phyloP scores from a whole-genome alignment of 92 coral and sea anemone genomes.

The Epizoanthus illoricatus region DNA sequence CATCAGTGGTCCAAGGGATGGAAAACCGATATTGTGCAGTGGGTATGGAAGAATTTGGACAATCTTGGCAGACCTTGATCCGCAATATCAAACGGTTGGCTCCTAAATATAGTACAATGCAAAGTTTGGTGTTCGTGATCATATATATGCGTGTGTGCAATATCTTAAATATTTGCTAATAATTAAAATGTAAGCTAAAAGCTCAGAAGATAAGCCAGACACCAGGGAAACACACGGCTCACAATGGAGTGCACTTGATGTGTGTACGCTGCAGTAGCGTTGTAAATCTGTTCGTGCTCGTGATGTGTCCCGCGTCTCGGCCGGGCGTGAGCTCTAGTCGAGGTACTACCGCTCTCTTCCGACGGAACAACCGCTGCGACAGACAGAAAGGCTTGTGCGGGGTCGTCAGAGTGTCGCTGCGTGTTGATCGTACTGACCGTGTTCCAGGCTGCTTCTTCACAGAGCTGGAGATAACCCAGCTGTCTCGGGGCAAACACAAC shows the following conservation, averaged over 20 bases:
- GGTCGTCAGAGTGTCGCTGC: conserved; percentile 50
- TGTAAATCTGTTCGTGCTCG: conserved; percentile 46
- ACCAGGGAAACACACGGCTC: conserved; percentile 26
- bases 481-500: conserved; percentile 61
- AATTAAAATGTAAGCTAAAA: not conserved
- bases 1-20: too few species aligned
- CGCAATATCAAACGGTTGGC: too few species aligned
- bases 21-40: too few species aligned
- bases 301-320: conserved; percentile 39
- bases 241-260: conserved; percentile 4
- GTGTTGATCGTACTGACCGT: conserved; percentile 61
- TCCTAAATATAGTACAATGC: not conserved
- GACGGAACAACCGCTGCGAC: conserved; percentile 60
- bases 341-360: not conserved
- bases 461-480: conserved; percentile 43
- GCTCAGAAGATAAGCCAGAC: conserved; percentile 12
- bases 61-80: too few species aligned
- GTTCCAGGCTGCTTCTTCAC: conserved; percentile 61
- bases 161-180: not conserved
- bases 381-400: conserved; percentile 62
- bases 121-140: not conserved
- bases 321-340: conserved; percentile 7
- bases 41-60: too few species aligned
- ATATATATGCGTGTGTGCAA: not conserved
- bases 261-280: conserved; percentile 16